Base-by-base conservation (phyloP, 2,113 vertebrate species). In the Scomber japonicus region DNA sequence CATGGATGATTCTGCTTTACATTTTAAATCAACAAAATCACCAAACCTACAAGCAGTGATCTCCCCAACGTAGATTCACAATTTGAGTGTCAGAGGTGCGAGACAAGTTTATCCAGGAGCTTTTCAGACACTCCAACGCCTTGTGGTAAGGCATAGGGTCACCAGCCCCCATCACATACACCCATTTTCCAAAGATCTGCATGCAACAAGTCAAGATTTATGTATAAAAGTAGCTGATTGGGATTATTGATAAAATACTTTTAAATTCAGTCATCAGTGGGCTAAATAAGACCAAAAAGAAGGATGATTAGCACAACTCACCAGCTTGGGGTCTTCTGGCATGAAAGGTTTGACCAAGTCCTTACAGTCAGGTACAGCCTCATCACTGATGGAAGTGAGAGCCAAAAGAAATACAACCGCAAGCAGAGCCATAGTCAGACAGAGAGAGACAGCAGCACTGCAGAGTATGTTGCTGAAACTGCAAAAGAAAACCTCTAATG, bases 181-280 rank as follows among this genome's bases (percentile, higher is more conserved):
- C 87, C 93, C 93, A 94, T 67, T 89, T 93, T 17, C 93, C 93
- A 84, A 90, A 89, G 5, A 94, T 19, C 93, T 94, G 65, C 44
- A 84, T 5, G 50, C 15, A 24, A 61, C 11, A 74, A 64, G 24
- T 14, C 51, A 48, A 24, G 0, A 66, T 14, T 9, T 5, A 44
- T 17, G 4, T 12, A 45, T 7, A 24, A 19, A 54, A 31, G 45
- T 31, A 45, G 45, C 10, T n/a, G 4, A 44, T 0, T 21, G 2
- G 55, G 9, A 3, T 61, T n/a, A 16, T n/a, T 61, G 16, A 30
- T 46, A 10, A 53, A 27, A 27, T 27, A 27, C 24, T 27, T 27
- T 44, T 30, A 16, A 48, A 50, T 30, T 50, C 11, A 16, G 21
- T 0, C 3, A 57, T 21, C 4, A 1, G 9, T n/a, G 3, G 14